Conservation (phyloP, 2,113 vertebrate species). For the Mustela lutreola region DNA sequence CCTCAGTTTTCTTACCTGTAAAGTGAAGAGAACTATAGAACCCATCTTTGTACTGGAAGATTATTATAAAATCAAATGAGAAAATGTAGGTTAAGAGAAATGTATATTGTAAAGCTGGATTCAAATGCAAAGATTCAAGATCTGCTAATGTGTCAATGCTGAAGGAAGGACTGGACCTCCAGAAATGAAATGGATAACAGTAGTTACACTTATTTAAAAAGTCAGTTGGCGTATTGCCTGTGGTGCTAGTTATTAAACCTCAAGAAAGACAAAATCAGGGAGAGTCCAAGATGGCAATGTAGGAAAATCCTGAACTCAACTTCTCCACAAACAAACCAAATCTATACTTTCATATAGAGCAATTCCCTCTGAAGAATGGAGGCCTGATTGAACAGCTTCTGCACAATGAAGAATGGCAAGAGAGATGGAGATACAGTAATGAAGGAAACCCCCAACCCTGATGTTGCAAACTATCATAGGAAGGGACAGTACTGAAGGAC, state of each 20-base stretch:
- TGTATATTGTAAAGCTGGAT: not conserved
- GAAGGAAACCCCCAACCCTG: not conserved
- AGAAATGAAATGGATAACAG: not conserved
- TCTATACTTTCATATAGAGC: not conserved
- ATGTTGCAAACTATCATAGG: not conserved
- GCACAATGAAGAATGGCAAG: not conserved
- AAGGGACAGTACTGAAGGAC: not conserved
- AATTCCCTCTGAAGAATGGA: not conserved
- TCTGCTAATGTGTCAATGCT: not conserved
- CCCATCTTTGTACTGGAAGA: not conserved
- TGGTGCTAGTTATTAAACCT: not conserved
- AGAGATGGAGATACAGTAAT: not conserved
- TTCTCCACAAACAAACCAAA: not conserved
- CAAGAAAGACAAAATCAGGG: not conserved
- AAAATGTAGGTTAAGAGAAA: not conserved
- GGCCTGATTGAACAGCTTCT: not conserved
- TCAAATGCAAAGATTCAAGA: not conserved
- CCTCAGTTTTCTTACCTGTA: not conserved
- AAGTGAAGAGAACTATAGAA: not conserved
- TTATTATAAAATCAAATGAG: not conserved
- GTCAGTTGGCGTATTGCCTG: not conserved
- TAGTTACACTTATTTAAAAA: not conserved
- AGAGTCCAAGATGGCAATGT: not conserved
- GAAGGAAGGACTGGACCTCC: not conserved
- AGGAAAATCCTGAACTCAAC: not conserved